These are phyloP conservation scores for Grammomys dolichurus DNA, from an alignment of 2,113 vertebrate species.

Conservation along the genomic window DNA sequence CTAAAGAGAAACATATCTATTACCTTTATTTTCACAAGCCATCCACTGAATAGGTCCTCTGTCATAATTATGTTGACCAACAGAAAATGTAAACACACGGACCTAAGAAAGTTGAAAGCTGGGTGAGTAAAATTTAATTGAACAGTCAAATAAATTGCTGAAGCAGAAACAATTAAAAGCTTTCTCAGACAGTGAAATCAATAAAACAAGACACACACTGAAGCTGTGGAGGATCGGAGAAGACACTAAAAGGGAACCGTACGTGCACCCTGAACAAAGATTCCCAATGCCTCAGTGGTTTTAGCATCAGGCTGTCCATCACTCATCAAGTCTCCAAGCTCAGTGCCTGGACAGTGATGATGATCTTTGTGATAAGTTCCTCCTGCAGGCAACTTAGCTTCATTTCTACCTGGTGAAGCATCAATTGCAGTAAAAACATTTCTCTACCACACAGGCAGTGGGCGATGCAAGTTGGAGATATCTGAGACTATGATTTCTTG, in stretches of 20 bases:
- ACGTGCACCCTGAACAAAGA: not conserved
- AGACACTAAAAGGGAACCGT: not conserved
- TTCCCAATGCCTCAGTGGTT: not conserved
- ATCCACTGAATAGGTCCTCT: slow-evolving; percentile 99
- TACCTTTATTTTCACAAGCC: slow-evolving; percentile 99
- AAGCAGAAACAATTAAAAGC: not conserved
- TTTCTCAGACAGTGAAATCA: not conserved
- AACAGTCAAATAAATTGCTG: not conserved
- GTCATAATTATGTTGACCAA: slow-evolving; percentile 99
- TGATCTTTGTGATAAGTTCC: not conserved
- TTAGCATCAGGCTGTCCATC: not conserved
- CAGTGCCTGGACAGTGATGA: not conserved
- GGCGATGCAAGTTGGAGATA: not conserved
- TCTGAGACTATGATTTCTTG: not conserved
- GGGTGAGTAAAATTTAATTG: not conserved
- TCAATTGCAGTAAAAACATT: not conserved
- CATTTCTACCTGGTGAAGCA: not conserved
- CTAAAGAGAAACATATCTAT: not conserved
- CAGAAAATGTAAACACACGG: slow-evolving; percentile 98
- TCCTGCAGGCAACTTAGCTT: not conserved
- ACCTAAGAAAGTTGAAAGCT: slow-evolving; percentile 87
- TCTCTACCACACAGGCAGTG: not conserved
- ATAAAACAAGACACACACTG: not conserved
- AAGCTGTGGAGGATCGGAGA: not conserved
- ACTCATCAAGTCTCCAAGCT: too few relatives aligned